Percentiles rank a stretch among this genome's conserved stretches.
Evolutionary conservation across 1,140 invertebrate genomes (phyloP).

Genomic region (Sinella curviseta): DNA sequence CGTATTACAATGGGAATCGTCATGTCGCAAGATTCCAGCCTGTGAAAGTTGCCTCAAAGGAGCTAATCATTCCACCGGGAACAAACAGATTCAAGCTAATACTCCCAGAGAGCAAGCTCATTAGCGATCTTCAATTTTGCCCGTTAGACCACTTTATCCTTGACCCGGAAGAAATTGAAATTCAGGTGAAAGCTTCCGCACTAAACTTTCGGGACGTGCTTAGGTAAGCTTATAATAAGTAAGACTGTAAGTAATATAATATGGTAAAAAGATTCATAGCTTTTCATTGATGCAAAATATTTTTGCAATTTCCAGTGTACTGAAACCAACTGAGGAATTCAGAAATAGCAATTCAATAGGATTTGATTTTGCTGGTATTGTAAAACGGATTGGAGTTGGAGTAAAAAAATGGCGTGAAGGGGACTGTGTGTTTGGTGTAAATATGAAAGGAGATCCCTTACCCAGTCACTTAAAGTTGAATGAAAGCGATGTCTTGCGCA

Average conservation of each 20-base stretch:
- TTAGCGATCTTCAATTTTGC: not conserved
- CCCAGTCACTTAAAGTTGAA: not conserved
- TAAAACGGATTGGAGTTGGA: not conserved
- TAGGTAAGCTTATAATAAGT: not conserved
- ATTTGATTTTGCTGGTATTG: conserved; percentile 7
- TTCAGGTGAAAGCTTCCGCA: conserved; percentile 1
- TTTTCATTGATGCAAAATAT: not conserved
- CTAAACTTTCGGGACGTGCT: conserved; percentile 4
- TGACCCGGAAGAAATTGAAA: not conserved
- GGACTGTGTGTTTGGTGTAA: conserved; percentile 1
- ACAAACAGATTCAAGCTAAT: not conserved
- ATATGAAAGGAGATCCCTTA: not conserved
- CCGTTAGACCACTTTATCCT: not conserved
- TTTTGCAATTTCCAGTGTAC: not conserved
- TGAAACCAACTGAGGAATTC: conserved; percentile 11
- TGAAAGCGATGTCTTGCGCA: not conserved
- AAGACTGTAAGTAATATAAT: too few relatives aligned
- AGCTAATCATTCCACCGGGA: not conserved
- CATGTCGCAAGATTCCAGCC: conserved; percentile 2
- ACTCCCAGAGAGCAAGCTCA: not conserved
- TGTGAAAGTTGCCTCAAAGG: not conserved
- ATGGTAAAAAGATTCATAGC: too few relatives aligned
- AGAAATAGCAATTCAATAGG: not conserved
- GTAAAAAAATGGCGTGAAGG: not conserved
- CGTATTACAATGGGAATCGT: not conserved